These are phyloP conservation scores for Dendrolimus kikuchii DNA, from an alignment of 1,140 invertebrate species.

Conservation along the genomic window DNA sequence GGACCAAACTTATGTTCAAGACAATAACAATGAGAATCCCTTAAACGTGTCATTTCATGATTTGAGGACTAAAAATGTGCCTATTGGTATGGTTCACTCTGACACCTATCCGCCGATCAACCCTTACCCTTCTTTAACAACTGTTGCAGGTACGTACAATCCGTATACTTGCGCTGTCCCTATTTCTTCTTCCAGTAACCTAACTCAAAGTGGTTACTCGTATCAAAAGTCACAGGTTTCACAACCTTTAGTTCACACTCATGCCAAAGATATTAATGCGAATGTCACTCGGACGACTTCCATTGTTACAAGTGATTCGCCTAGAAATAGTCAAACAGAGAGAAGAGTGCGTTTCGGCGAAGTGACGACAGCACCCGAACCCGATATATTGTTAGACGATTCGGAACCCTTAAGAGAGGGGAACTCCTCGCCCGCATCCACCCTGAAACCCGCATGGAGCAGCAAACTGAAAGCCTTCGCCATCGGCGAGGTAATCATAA, in stretches of 20 bases:
- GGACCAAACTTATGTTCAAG: constrained; percentile 39
- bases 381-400: constrained; percentile 42
- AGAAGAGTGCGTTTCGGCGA: constrained; percentile 66
- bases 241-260: constrained; percentile 26
- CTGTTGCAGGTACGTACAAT: constrained; percentile 61
- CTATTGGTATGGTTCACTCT: constrained; percentile 55
- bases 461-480: constrained; percentile 68
- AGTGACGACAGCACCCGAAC: constrained; percentile 48
- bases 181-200: constrained; percentile 28
- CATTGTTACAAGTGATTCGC: constrained; percentile 27
- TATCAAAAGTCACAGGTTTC: constrained; percentile 32
- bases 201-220: constrained; percentile 21
- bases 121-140: constrained; percentile 58
- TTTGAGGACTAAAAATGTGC: constrained; percentile 38
- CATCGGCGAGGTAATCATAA: constrained; percentile 68
- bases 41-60: constrained; percentile 42
- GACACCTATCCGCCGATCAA: constrained; percentile 54
- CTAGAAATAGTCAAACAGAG: constrained; percentile 54
- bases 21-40: constrained; percentile 18
- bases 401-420: constrained; percentile 45
- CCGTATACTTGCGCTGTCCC: constrained; percentile 53
- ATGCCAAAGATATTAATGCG: constrained; percentile 51
- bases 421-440: constrained; percentile 45
- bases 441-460: constrained; percentile 62
- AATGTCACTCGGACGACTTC: constrained; percentile 46